Base-by-base conservation (phyloP, 2,797 vertebrate genomes). In the Champsocephalus esox region DNA sequence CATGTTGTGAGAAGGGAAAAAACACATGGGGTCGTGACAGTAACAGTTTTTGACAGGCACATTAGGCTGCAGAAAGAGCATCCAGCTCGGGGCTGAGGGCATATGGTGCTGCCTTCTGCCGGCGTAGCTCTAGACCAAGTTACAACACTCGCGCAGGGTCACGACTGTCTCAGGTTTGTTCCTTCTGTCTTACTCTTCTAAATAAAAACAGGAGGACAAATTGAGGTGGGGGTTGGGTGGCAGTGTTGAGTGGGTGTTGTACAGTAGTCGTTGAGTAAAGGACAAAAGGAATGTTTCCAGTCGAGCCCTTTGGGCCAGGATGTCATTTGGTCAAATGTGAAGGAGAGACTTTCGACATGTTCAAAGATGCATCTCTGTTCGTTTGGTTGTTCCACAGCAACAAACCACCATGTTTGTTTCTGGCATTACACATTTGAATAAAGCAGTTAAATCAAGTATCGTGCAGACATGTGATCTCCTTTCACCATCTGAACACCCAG, bases 21-120 rank as follows among this genome's bases (percentile, higher is more conserved):
- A 90, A 73, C 85, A 90, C 71, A 79, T 41, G 51, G 75, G 79
- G 91, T 92, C 87, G 77, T 98, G 97, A 98, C 93, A 93, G 83
- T 97, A 98, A 98, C 92, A 84, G 93, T 94, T 96, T 96, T 94
- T 97, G 97, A 99, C 96, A 97, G 95, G 95, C 96, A 96, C 96
- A 97, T 97, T 97, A 97, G 96, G 93, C 96, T 94, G 88, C 89
- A 95, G 96, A 98, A 98, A 98, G 97, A 97, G 95, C 96, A 97
- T 96, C 93, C 89, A 93, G 96, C 94, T 95, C 87, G 90, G 91
- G 95, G 96, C 95, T 95, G 86, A 92, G 93, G 96, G 96, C 96
- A 96, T 97, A 96, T 96, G 96, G 95, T 94, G 90, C 94, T 95
- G 93, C 96, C 96, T 96, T 97, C 96, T 98, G 96, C 94, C 94